phyloP scores from a whole-genome alignment of 2,797 vertebrate species.

The Eulemur mongoz region DNA sequence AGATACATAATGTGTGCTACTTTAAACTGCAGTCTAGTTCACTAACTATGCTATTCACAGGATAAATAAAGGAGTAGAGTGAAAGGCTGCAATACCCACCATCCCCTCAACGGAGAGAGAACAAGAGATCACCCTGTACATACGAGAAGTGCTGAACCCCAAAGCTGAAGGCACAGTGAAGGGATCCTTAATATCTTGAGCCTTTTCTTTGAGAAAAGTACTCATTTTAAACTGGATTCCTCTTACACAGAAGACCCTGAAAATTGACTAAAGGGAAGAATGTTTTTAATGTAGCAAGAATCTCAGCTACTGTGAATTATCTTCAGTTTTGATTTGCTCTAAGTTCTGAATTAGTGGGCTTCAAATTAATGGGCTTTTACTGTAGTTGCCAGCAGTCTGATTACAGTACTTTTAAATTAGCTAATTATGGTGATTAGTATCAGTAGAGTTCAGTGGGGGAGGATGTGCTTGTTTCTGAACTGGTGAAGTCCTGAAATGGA shows the following conservation, averaged over 20 bases:
- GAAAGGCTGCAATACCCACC: not conserved
- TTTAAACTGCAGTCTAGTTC: slow-evolving; percentile 32
- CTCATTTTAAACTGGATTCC: slow-evolving; percentile 39
- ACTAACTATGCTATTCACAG: not conserved
- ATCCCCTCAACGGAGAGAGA: not conserved
- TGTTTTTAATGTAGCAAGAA: slow-evolving; percentile 16
- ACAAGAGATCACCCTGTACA: not conserved
- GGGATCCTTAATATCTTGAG: slow-evolving; percentile 24
- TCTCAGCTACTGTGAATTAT: slow-evolving; percentile 1
- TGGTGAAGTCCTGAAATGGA: not conserved
- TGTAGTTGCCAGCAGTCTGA: slow-evolving; percentile 52
- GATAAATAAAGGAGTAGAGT: slow-evolving; percentile 16
- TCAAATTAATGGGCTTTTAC: slow-evolving; percentile 55
- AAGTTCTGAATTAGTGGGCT: slow-evolving; percentile 61
- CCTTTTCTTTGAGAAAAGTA: slow-evolving; percentile 37
- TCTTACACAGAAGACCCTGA: slow-evolving; percentile 43
- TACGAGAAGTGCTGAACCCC: slow-evolving; percentile 28
- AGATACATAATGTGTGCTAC: not conserved
- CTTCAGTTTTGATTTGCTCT: slow-evolving; percentile 27
- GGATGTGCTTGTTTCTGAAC: slow-evolving; percentile 53
- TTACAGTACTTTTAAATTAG: slow-evolving; percentile 66
- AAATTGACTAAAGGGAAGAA: not conserved
- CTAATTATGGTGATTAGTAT: slow-evolving; percentile 66
- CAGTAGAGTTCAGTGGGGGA: slow-evolving; percentile 14
- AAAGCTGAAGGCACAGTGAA: slow-evolving; percentile 67